Base-by-base conservation (phyloP, 2,113 vertebrate genomes). In the Campylomormyrus numenius region DNA sequence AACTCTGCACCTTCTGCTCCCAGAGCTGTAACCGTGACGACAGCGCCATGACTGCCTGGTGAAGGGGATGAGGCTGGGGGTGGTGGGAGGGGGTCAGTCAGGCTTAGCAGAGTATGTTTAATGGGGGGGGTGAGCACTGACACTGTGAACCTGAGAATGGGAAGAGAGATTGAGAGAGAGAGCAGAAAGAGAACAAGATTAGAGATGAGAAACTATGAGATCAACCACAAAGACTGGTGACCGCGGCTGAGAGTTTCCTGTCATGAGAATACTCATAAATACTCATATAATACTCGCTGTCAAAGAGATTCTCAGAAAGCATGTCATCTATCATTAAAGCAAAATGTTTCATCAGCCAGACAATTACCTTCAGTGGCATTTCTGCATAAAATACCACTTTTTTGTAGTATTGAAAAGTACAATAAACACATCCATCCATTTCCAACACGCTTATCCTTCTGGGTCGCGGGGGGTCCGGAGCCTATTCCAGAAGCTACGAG, bases 11-110 rank as follows among this genome's bases (percentile, higher is more conserved):
- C 97, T 99, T 99, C 95, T 99, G 95, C 92, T 99, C 98, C 98
- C 98, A 99, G 87, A 99, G 96, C 74, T 98, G 98, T 17, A 99
- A 96, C 90, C 98, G 97, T 17, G 98, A 99, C 3, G 98, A 99
- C 94, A 99, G 96, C 52, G 98, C 98, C 98, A 99, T 99, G 95
- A 48, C 88, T 93, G 86, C 62, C 45, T 48, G 0, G 88, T 87
- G 91, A 3, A 58, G 62, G 84, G 5, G 89, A 17, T 74, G 10
- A 11, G 87, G 87, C 58, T 80, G 87, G 52, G 31, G 85, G 90
- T 0, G 50, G 24, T 89, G 31, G 84, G 87, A 11, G 89, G 48
- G 42, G 49, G 17, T 56, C 58, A 83, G 85, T 21, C 91, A 49
- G 88, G 94, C 94, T 92, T 93, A 89, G 93, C 93, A 91, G 89